These are phyloP conservation scores for Caenorhabditis sp. DNA, from an alignment of 2,888 invertebrate genomes.

Conservation along the genomic window DNA sequence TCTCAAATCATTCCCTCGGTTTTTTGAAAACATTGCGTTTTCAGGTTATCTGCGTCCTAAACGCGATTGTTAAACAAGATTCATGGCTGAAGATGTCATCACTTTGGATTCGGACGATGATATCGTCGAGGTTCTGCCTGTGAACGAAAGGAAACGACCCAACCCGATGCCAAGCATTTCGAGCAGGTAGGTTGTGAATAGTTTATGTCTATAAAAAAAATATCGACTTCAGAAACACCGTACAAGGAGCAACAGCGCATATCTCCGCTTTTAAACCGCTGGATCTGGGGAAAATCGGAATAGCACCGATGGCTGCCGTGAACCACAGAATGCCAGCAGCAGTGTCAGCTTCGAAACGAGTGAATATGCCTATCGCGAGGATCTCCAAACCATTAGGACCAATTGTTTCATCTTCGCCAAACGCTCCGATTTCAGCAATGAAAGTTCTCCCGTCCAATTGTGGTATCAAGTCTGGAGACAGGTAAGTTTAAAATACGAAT, in stretches of 20 bases:
- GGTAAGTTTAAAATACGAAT: neutral
- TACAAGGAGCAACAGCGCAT: conserved; percentile 29
- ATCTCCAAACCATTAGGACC: too few relatives aligned
- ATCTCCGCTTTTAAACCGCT: conserved; percentile 6
- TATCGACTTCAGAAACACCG: too few relatives aligned
- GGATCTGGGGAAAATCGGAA: conserved; percentile 20
- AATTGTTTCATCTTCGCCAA: too few relatives aligned
- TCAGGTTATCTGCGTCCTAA: neutral
- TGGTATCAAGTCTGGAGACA: neutral
- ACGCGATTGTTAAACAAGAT: too few relatives aligned
- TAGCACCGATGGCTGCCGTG: neutral
- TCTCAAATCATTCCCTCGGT: too few relatives aligned
- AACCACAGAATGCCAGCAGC: neutral
- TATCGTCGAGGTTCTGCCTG: neutral
- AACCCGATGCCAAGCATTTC: neutral
- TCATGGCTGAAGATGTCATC: conserved; percentile 22
- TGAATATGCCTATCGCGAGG: too few relatives aligned
- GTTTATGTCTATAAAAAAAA: too few relatives aligned
- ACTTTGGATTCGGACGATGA: conserved; percentile 43
- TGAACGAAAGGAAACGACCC: neutral
- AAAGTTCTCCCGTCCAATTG: neutral
- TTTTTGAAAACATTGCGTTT: too few relatives aligned
- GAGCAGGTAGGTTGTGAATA: too few relatives aligned
- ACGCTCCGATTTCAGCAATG: too few relatives aligned
- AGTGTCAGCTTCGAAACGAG: neutral